phyloP scores from a whole-genome alignment of 2,797 vertebrate genomes.

The Mallotus villosus region DNA sequence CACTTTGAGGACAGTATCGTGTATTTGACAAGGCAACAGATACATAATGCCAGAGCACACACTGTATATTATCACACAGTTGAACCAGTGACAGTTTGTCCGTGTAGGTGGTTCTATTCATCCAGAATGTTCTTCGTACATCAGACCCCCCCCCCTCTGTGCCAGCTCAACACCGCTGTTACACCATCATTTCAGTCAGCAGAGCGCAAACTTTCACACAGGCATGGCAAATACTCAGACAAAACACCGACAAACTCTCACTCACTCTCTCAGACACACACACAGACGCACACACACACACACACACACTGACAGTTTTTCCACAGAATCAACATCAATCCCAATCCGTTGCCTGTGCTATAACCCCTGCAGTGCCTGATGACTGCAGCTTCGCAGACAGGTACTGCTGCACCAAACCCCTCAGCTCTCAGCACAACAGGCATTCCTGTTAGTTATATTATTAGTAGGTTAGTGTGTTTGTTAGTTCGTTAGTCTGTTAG shows the following conservation, averaged over 20 bases:
- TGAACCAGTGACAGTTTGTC: not conserved
- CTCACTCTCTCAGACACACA: not conserved
- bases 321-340: no score
- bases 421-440: slow-evolving; percentile 33
- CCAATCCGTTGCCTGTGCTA: no score
- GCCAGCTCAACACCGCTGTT: not conserved
- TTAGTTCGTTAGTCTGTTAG: slow-evolving; percentile 54
- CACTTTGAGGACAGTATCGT: slow-evolving; percentile 5
- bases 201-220: not conserved
- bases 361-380: no score
- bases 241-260: not conserved
- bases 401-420: slow-evolving; percentile 3
- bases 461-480: slow-evolving; percentile 55
- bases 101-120: not conserved
- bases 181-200: not conserved
- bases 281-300: slow-evolving; percentile 1
- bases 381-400: not conserved
- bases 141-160: not conserved
- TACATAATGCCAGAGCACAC: not conserved
- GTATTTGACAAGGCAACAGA: not conserved
- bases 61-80: not conserved
- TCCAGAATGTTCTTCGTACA: not conserved
- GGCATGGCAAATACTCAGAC: not conserved
- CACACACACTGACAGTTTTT: not conserved
- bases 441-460: slow-evolving; percentile 10